A percentile compares a stretch with the other conserved stretches of the same genome.
phyloP scores from a whole-genome alignment of 2,113 vertebrate genomes.

The Erythrolamprus reginae region DNA sequence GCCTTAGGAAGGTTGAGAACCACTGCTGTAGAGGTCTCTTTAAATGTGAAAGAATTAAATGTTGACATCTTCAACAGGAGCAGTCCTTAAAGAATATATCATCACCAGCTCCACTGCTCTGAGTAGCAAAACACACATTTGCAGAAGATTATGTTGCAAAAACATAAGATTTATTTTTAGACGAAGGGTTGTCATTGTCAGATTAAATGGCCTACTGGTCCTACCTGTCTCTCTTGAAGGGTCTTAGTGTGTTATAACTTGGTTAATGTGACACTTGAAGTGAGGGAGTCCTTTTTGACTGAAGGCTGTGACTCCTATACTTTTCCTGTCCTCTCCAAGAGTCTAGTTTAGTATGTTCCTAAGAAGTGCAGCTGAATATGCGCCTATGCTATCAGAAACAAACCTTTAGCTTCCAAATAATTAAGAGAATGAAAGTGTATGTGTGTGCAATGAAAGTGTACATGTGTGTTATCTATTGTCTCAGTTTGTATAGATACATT shows the following conservation, averaged over 20 bases:
- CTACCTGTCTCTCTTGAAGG: conserved; percentile 3
- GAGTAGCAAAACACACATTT: background rate
- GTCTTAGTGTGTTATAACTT: background rate
- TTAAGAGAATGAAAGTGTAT: background rate
- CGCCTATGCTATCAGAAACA: background rate
- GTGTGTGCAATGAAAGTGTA: background rate
- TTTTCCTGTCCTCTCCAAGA: background rate
- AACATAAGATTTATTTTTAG: background rate
- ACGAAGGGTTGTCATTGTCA: background rate
- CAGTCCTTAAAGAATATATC: background rate
- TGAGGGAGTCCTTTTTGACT: background rate
- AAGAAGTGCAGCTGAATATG: background rate
- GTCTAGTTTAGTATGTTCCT: background rate
- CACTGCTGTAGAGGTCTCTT: background rate
- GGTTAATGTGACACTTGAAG: background rate
- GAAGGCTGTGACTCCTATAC: background rate
- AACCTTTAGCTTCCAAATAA: background rate
- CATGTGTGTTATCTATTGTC: background rate
- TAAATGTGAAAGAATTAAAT: background rate
- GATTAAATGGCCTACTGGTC: background rate
- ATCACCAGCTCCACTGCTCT: background rate
- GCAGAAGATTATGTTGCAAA: background rate
- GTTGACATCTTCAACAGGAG: background rate
- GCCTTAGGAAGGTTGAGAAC: too few relatives aligned
- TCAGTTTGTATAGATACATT: background rate